Evolutionary conservation across 2,113 vertebrate species (phyloP), one percentile per base, ranked within the genome.

Genomic region (Sardina pilchardus): DNA sequence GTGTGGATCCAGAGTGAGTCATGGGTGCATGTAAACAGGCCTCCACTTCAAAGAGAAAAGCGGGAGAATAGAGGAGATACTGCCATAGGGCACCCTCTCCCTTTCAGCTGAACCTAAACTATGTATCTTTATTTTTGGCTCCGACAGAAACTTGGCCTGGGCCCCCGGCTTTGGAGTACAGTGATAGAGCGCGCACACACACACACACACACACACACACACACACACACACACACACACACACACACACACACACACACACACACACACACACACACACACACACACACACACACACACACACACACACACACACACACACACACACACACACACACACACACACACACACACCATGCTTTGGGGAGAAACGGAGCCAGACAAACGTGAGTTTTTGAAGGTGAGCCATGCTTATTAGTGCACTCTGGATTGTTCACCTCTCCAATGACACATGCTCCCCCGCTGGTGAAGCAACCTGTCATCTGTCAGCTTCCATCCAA

Each of bases 121-220:
- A 75, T 75, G 67, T n/a, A 8, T 36, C 30, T 78, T 78, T 78
- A 78, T 78, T 78, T 78, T 78, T 78, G 71, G 71, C 71, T 17
- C 71, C 10, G 71, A 78, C 30, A 78, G 71, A 36, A 39, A 39
- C 71, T 36, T 78, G 34, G 30, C 71, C 12, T 34, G 10, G 30
- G 30, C 71, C 16, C 34, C 34, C 14, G 34, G 10, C 30, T 36
- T 34, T 14, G 39, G 39, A 42, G 30, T 1, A 39, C 71, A 39
- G 71, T 78, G 39, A 78, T 34, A 12, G 67, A 75, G 67, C 8
- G 36, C 67, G 12, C 67, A 36, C 26, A 26, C 9, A 26, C 63
- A n/a, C 48, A 50, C 48, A 50, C 48, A 50, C 48, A 50, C 48
- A 50, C 10, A 50, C 48, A 50, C 10, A 50, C 6, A 48, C 47